Evolutionary conservation across 2,888 invertebrate genomes (phyloP), one percentile per base, ranked within the genome.

Genomic region (Sphaerolaimus hirsutus): DNA sequence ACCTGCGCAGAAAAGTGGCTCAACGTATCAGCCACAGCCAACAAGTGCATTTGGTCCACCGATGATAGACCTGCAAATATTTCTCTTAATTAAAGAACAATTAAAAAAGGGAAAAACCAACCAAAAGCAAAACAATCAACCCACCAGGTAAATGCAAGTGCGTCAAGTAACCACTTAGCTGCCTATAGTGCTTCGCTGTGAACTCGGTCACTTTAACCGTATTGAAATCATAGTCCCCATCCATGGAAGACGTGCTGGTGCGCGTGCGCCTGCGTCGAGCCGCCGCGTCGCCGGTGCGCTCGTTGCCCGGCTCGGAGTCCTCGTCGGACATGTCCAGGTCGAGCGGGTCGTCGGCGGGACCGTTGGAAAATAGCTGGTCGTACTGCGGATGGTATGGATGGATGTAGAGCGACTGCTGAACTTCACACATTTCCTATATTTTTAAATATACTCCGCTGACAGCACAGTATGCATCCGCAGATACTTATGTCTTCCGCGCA

Each of bases 11-110:
- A 57, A 47, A 63, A 67, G 32, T 61, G 60, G 48, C 58, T 58
- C 44, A 99, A 87, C 0, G 97, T 97, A 60, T 99, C 97, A 14
- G 93, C 93, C 49, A 99, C 66, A 1, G 97, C 97, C n/a, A 99
- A 68, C 50, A 99, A 72, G 67, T 99, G 97, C 93, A 99, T 97
- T 68, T 99, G 97, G 68, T 99, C 97, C 46, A 93, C 73, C 54
- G 87, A 87, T 2, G 84, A 86, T 36, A 91, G 68, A 0, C 91
- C 93, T 1, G 91, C 32, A 17, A 17, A 12, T 17, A 32, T 32
- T 32, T 17, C 10, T 10, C 17, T 21, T 38, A 19, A 38, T 38
- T 38, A 17, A 10, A n/a, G 10, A 19, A 14, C 25, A 10, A 41
- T 10, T 23, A 24, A 41, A 5, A 23, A 22, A 41, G 23, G 3